Percentiles rank a stretch among this genome's conserved stretches.
Evolutionary conservation across 2,113 vertebrate species (phyloP).

Genomic region (Heloderma charlesbogerti): DNA sequence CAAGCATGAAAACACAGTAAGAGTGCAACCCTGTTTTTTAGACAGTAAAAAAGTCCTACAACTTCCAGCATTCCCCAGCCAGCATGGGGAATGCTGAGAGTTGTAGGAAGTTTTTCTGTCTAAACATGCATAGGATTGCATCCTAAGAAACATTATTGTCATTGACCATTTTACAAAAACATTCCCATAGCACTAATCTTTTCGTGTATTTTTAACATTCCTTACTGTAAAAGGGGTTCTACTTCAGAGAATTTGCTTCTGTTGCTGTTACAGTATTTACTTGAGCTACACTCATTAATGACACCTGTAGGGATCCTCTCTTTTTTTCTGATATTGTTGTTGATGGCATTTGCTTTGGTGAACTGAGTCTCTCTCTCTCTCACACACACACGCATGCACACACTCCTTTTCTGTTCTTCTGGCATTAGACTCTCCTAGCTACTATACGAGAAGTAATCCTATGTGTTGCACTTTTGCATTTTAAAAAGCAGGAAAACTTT

Average conservation of each 20-base stretch:
- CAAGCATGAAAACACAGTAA: background rate
- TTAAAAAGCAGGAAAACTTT: background rate
- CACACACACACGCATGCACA: too few species aligned
- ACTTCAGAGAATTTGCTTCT: background rate
- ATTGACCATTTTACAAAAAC: background rate
- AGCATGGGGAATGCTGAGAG: too few species aligned
- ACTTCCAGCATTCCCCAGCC: too few species aligned
- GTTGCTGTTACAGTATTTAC: background rate
- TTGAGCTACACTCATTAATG: background rate
- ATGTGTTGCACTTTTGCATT: background rate
- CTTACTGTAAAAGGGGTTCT: background rate
- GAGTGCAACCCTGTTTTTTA: too few species aligned
- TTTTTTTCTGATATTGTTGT: background rate
- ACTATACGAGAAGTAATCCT: background rate
- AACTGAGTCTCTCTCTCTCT: background rate
- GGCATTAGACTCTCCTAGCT: background rate
- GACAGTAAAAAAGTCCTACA: too few species aligned
- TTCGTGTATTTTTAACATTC: slow-evolving; percentile 1
- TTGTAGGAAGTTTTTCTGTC: too few species aligned
- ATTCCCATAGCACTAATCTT: background rate
- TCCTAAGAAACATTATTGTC: too few species aligned
- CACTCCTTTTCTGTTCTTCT: background rate
- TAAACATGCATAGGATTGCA: too few species aligned
- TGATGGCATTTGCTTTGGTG: background rate
- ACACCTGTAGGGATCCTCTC: background rate